Evolutionary conservation across 1,140 invertebrate species (phyloP).

Genomic region (Lucilia sericata): DNA sequence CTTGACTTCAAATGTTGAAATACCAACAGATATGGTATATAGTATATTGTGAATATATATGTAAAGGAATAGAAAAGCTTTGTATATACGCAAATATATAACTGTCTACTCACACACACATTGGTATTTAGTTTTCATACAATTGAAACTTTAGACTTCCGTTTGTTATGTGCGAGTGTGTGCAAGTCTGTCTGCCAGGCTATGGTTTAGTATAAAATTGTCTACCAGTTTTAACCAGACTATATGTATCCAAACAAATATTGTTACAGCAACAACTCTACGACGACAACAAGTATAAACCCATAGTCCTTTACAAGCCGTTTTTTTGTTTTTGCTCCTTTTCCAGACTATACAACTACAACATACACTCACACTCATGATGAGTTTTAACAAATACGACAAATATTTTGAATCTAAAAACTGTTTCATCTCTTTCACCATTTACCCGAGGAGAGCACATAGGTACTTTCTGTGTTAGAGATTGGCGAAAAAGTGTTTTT

Average conservation of each 20-base stretch:
- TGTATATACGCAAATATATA: too few species aligned
- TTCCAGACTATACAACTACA: conserved; percentile 5
- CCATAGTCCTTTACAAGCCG: background rate
- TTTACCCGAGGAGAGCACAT: background rate
- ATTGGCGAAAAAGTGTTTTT: too few species aligned
- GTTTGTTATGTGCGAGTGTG: background rate
- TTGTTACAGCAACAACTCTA: background rate
- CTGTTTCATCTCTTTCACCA: background rate
- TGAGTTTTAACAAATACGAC: background rate
- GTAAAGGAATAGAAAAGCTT: too few species aligned
- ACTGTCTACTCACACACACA: background rate
- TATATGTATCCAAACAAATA: conserved; percentile 11
- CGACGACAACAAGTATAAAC: background rate
- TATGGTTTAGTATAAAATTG: conserved; percentile 13
- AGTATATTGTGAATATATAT: background rate
- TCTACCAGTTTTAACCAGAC: conserved; percentile 28
- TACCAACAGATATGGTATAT: background rate
- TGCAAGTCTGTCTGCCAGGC: background rate
- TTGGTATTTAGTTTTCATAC: background rate
- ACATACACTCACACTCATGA: background rate
- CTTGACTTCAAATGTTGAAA: background rate
- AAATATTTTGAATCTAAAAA: conserved; percentile 20
- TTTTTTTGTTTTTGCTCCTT: conserved; percentile 4
- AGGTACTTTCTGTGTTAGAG: too few species aligned
- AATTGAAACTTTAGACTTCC: conserved; percentile 40